Evolutionary conservation across 1,140 invertebrate species (phyloP), one percentile per base, ranked within the genome.

Genomic region (Holotrichia oblita): DNA sequence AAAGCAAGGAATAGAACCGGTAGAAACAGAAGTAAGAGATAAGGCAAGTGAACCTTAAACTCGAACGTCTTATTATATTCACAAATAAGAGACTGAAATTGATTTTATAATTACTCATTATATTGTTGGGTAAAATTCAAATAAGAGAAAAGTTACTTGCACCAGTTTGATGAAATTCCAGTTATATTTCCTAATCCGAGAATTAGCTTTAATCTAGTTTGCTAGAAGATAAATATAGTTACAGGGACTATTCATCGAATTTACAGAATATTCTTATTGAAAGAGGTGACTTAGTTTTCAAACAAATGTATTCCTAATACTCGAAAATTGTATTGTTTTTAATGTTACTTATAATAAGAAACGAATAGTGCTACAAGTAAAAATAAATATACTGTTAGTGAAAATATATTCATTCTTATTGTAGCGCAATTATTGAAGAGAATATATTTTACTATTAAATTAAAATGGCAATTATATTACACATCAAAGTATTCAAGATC

Each of bases 41-140:
- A 69, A 0, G 27, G 20, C 12, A 69, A 34, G 12, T 22, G 61
- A 69, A 69, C 27, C 8, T 27, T 69, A 22, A 69, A 14, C 4
- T 69, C 22, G 27, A 69, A 34, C 22, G 27, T 69, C 10, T 34
- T 22, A 69, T 69, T 27, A 69, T 69, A 69, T 10, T 34, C 22
- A 0, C 61, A 6, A 27, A 12, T 14, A 20, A 69, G 12, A 7
- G 12, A 34, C 17, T 22, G 22, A 34, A 69, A 69, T 69, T 69
- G 61, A 69, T 69, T 69, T 69, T 69, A 69, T 69, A 69, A 69
- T 69, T 69, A 69, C 61, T 20, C 9, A 69, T 69, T 69, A 69
- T 69, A 69, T 69, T 69, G 27, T 69, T 22, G 22, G 22, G 61
- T 69, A 22, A 27, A 10, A 69, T 69, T 27, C 22, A 69, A 69